Evolutionary conservation across 2,113 vertebrate genomes (phyloP).

Genomic region (Syngnathus floridae): DNA sequence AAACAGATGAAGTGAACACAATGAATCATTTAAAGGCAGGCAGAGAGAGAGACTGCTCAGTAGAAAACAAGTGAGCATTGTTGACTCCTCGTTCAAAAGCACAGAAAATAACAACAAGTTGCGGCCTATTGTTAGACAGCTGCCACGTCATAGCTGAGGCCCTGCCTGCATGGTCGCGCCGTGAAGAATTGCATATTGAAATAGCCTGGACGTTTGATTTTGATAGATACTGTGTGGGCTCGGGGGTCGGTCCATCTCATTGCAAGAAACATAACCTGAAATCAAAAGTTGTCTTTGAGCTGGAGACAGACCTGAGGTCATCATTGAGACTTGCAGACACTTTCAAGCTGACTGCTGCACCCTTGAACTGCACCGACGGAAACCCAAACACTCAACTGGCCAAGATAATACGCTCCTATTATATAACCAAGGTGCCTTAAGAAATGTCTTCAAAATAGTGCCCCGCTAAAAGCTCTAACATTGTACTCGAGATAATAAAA

Average conservation of each 20-base stretch:
- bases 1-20: conserved; percentile 9
- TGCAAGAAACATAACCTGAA: conserved; percentile 12
- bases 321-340: conserved; percentile 46
- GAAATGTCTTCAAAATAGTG: conserved; percentile 6
- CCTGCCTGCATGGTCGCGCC: no score
- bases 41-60: neutral
- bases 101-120: neutral
- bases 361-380: conserved; percentile 48
- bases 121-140: neutral
- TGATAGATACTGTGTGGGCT: no score
- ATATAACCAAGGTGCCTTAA: conserved; percentile 24
- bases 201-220: neutral
- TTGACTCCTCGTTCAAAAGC: neutral
- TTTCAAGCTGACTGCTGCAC: conserved; percentile 52
- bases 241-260: neutral
- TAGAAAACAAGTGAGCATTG: neutral
- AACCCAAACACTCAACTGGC: conserved; percentile 57
- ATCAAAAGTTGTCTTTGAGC: conserved; percentile 35
- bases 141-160: neutral
- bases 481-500: neutral
- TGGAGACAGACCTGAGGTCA: conserved; percentile 35
- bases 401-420: conserved; percentile 22
- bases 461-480: neutral
- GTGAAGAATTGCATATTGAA: neutral
- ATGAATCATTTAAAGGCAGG: neutral